Evolutionary conservation across 2,888 invertebrate species (phyloP), one percentile per base, ranked within the genome.

Genomic region (Synergus itoensis): DNA sequence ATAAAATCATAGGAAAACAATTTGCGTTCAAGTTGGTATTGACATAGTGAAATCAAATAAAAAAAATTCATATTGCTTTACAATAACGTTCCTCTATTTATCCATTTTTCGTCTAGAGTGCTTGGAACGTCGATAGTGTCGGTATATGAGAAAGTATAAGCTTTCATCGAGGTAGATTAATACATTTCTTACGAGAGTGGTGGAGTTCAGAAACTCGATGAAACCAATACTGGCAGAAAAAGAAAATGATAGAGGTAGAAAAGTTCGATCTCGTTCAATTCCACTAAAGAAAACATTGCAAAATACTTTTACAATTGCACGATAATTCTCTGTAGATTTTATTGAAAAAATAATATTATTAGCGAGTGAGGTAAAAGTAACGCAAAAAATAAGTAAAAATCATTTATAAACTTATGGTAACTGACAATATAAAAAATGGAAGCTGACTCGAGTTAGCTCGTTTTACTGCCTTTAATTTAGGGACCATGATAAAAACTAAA

Each of bases 91-190:
- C 45, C 73, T 16, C 28, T 73, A 45, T 67, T 73, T 73, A 73
- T 53, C 73, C 73, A 73, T 73, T 73, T 73, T 48, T 73, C 73
- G 73, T 73, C 53, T 73, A 11, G 48, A 73, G 73, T 48, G 48
- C 73, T 73, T 73, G 36, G 28, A 73, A 73, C 48, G 28, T 36
- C 73, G 16, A 53, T 73, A 73, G 48, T 36, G 73, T 73, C 69
- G 16, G 69, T 40, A 36, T 67, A 65, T 65, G 41, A 67, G 45
- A 21, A 67, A 67, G 21, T 73, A 73, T 73, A 73, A 73, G 73
- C 73, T 73, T 73, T 73, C 45, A 73, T 53, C 53, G 73, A 53
- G 73, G 36, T 73, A 73, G 73, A 73, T 73, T 73, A 73, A 73
- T 73, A 73, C 48, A 28, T 73, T 73, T 48, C 73, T 73, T 73